phyloP scores from a whole-genome alignment of 2,888 invertebrate genomes.

The Chelonus formosanus region DNA sequence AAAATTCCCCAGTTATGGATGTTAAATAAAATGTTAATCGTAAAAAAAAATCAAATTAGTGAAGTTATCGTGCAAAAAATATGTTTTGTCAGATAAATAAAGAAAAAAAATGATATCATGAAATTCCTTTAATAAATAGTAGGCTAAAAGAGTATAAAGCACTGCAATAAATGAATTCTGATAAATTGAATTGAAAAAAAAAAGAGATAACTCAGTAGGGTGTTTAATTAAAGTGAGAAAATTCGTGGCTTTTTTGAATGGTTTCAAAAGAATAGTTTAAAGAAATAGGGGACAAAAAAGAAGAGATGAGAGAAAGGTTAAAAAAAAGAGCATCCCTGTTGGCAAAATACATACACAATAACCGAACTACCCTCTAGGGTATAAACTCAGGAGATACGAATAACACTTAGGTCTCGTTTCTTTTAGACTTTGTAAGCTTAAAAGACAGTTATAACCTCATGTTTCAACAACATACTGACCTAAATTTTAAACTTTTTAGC shows the following conservation, averaged over 20 bases:
- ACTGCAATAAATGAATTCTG: not conserved
- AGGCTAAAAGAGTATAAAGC: not conserved
- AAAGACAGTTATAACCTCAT: conserved; percentile 6
- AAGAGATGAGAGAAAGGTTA: conserved; percentile 17
- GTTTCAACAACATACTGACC: conserved; percentile 14
- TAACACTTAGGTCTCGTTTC: conserved; percentile 27
- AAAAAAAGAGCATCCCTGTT: conserved; percentile 33
- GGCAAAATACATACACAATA: conserved; percentile 41
- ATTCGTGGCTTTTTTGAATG: conserved; percentile 20
- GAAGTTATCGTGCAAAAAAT: too few species aligned
- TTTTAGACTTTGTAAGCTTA: conserved; percentile 24
- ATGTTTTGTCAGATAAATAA: too few species aligned
- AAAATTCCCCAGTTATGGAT: too few species aligned
- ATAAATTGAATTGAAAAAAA: not conserved
- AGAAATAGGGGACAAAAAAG: conserved; percentile 20
- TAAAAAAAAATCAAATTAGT: too few species aligned
- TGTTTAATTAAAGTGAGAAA: conserved; percentile 18
- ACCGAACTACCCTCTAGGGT: conserved; percentile 39
- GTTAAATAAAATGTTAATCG: too few species aligned
- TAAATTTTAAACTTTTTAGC: not conserved
- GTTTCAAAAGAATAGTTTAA: conserved; percentile 10
- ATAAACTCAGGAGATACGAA: conserved; percentile 31
- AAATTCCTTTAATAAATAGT: too few species aligned
- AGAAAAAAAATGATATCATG: too few species aligned
- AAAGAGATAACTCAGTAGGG: not conserved